A percentile compares a stretch with the other conserved stretches of the same genome.
phyloP scores from a whole-genome alignment of 2,113 vertebrate genomes.

The Actinemys pallida region DNA sequence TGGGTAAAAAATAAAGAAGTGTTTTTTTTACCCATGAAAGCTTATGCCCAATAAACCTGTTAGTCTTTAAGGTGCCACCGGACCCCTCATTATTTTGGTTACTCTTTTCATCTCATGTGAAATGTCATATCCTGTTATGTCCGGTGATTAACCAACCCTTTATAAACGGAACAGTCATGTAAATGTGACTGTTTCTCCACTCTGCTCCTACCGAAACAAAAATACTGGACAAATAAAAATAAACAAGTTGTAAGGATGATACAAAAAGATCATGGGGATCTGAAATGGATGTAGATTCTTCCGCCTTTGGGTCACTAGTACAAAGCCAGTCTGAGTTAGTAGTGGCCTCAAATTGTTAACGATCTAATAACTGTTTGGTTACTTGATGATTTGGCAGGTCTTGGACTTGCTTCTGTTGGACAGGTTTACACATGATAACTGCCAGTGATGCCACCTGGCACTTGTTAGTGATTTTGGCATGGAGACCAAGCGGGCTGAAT shows the following conservation, averaged over 20 bases:
- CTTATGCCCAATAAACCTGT: no score
- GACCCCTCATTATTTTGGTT: neutral
- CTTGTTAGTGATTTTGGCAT: neutral
- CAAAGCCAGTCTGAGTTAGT: neutral
- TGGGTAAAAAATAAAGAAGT: no score
- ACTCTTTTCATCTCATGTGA: neutral
- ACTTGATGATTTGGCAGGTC: neutral
- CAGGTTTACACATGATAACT: neutral
- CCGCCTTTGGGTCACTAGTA: constrained; percentile 23
- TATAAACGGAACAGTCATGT: neutral
- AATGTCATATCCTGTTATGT: neutral
- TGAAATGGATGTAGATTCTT: neutral
- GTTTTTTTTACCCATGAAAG: no score
- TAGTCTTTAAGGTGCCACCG: no score
- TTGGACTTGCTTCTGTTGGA: neutral
- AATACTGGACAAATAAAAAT: constrained; percentile 13
- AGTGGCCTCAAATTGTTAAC: neutral
- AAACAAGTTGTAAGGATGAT: neutral
- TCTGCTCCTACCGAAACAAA: constrained; percentile 4
- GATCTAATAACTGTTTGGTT: constrained; percentile 36
- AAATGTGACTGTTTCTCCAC: constrained; percentile 18
- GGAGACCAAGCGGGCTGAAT: neutral
- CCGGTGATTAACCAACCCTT: neutral
- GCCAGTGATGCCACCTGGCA: constrained; percentile 1
- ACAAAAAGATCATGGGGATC: neutral